A percentile compares a stretch with the other conserved stretches of the same genome.
Evolutionary conservation across 2,113 vertebrate genomes (phyloP).

Genomic region (Colossoma macropomum): DNA sequence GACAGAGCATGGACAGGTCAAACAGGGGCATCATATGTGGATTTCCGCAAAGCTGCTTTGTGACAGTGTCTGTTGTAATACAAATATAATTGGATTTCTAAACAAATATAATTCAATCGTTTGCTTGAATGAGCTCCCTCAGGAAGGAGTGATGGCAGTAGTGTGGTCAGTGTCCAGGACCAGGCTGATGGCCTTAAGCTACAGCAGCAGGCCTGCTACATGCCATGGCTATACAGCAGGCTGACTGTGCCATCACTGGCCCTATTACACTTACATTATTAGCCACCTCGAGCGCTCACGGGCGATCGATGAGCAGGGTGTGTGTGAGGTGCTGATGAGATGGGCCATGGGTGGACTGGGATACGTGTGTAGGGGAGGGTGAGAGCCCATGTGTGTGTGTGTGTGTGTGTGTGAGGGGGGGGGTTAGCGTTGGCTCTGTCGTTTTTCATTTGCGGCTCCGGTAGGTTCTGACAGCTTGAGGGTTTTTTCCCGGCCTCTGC

Average conservation of each 20-base stretch:
- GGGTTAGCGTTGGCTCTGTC: constrained; percentile 58
- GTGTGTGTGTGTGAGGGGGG: not conserved
- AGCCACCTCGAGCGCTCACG: not conserved
- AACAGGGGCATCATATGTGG: not conserved
- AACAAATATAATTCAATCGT: not conserved
- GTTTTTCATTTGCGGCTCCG: constrained; percentile 67
- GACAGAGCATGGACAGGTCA: too few species aligned
- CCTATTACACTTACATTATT: constrained; percentile 26
- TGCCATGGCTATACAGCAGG: constrained; percentile 3
- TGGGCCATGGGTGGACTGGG: constrained; percentile 4
- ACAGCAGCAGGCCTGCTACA: not conserved
- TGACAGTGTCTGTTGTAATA: not conserved
- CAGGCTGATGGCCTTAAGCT: not conserved
- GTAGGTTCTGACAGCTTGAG: constrained; percentile 64
- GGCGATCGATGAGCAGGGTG: not conserved
- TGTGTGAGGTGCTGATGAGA: constrained; percentile 29
- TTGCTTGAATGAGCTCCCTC: not conserved
- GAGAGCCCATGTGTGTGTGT: not conserved
- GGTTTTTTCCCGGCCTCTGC: constrained; percentile 50
- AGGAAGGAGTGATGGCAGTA: not conserved
- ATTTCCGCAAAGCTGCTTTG: not conserved
- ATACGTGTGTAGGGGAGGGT: too few species aligned
- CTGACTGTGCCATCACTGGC: constrained; percentile 21
- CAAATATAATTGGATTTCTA: not conserved
- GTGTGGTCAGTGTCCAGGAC: not conserved